Conservation (phyloP, 1,140 invertebrate genomes). For the Archivesica marissinica region DNA sequence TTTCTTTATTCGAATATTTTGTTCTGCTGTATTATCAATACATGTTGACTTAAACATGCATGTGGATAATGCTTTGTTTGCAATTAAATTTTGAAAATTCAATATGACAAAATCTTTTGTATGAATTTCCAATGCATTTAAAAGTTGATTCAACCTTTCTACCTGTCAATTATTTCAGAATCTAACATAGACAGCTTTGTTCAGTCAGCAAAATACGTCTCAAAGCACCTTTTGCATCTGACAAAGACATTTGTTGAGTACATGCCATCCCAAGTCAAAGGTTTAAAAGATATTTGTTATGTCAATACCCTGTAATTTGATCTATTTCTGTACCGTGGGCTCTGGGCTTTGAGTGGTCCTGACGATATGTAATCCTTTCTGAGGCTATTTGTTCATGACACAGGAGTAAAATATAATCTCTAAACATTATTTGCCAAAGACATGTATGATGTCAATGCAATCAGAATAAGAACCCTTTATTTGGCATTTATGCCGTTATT, state of each 20-base stretch:
- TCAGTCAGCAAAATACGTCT: constrained; percentile 25
- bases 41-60: too few species aligned
- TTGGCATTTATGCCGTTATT: too few species aligned
- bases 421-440: constrained; percentile 15
- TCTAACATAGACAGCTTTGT: constrained; percentile 35
- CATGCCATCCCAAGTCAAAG: constrained; percentile 9
- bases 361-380: background rate
- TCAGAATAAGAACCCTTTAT: too few species aligned
- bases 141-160: constrained; percentile 4
- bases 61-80: background rate
- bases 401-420: constrained; percentile 3
- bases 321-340: background rate
- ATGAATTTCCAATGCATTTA: background rate
- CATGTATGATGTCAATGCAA: constrained; percentile 3
- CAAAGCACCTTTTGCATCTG: constrained; percentile 10
- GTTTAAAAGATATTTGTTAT: constrained; percentile 14
- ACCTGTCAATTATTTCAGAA: constrained; percentile 10
- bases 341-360: background rate
- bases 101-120: background rate
- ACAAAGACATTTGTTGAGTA: constrained; percentile 19
- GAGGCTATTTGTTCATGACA: constrained; percentile 17
- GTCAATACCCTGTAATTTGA: constrained; percentile 21
- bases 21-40: too few species aligned
- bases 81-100: constrained; percentile 6
- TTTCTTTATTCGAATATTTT: too few species aligned